Evolutionary conservation across 2,888 invertebrate species (phyloP).

Genomic region (Hemicrepidius hirtus): DNA sequence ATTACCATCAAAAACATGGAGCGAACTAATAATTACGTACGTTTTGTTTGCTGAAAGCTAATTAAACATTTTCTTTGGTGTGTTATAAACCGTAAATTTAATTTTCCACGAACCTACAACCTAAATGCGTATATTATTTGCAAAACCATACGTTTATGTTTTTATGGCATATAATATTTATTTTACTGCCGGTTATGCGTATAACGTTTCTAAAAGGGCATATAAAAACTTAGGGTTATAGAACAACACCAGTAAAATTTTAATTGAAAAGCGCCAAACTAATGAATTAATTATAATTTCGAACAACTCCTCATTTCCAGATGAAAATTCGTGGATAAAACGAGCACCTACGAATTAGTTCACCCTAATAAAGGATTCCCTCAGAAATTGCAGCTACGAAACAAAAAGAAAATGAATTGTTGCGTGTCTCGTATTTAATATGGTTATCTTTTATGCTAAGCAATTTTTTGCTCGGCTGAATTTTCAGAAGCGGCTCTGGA

Average conservation of each 20-base stretch:
- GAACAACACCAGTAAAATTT: neutral
- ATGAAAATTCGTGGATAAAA: slow-evolving; percentile 29
- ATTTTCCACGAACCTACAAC: no score
- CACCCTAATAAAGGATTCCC: slow-evolving; percentile 31
- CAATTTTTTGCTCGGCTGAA: slow-evolving; percentile 54
- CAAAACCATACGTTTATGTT: neutral
- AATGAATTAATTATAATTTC: slow-evolving; percentile 33
- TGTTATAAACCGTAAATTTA: neutral
- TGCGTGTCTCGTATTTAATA: slow-evolving; percentile 48
- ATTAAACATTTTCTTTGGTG: no score
- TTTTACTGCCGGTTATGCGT: neutral
- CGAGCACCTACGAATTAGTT: slow-evolving; percentile 20
- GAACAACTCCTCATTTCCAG: slow-evolving; percentile 6
- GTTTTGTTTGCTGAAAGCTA: no score
- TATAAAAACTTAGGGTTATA: neutral
- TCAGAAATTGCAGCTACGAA: slow-evolving; percentile 37
- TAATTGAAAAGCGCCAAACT: slow-evolving; percentile 22
- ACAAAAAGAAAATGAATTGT: slow-evolving; percentile 45
- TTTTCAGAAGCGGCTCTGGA: slow-evolving; percentile 51
- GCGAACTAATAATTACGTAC: no score
- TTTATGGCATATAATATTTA: neutral
- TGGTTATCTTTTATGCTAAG: slow-evolving; percentile 52
- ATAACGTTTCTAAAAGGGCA: neutral
- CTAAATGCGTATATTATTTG: neutral
- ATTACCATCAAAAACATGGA: no score